A percentile compares a stretch with the other conserved stretches of the same genome.
Conservation (phyloP, 2,797 vertebrate genomes). For the Phyllotis vaccarum region DNA sequence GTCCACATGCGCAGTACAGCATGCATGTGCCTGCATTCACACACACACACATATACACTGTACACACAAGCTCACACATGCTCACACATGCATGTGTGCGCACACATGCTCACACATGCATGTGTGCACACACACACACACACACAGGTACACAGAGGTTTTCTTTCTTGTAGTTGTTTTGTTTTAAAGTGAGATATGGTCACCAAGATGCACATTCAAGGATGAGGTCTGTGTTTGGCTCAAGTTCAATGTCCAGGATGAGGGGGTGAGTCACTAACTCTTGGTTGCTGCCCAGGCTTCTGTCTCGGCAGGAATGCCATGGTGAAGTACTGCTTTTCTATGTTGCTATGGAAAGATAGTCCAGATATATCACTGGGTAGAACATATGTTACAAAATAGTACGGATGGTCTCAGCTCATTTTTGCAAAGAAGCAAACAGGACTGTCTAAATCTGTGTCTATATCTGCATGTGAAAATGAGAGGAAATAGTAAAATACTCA, state of each 20-base stretch:
- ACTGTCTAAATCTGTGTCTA: not conserved
- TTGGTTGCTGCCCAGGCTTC: not conserved
- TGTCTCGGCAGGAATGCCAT: not conserved
- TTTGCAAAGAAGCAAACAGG: constrained; percentile 16
- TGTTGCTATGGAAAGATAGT: constrained; percentile 57
- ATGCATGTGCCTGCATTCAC: not conserved
- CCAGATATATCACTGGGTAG: constrained; percentile 20
- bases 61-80: not conserved
- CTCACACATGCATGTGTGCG: too few relatives aligned
- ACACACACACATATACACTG: not conserved
- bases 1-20: not conserved
- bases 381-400: constrained; percentile 54
- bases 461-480: not conserved
- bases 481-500: not conserved
- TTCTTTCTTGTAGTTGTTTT: not conserved
- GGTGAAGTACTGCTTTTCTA: not conserved
- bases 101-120: too few relatives aligned
- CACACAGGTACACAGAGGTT: not conserved
- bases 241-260: not conserved
- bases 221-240: not conserved
- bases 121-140: too few relatives aligned
- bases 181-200: not conserved
- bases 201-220: not conserved
- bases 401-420: constrained; percentile 45
- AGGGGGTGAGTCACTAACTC: not conserved